Evolutionary conservation across 2,113 vertebrate genomes (phyloP), one percentile per base, ranked within the genome.

Genomic region (Centropus bengalensis): DNA sequence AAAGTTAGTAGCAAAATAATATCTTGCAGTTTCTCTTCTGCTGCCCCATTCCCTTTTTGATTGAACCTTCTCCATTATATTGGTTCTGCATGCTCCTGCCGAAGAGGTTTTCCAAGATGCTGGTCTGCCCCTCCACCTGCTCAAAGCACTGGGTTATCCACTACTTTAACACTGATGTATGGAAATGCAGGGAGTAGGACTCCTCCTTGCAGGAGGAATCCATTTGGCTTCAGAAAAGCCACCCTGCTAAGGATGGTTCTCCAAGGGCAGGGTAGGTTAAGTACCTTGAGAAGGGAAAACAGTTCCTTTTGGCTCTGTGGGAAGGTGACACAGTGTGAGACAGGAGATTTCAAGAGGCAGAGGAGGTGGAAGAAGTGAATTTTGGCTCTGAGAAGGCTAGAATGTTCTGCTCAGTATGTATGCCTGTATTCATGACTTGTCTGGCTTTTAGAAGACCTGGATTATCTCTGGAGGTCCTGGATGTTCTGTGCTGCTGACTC

Each of bases 381-480:
- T 91, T 76, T 73, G 77, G 23, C 45, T 83, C 17, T 11, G 56
- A 79, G 84, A 68, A 59, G 11, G 8, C 47, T 13, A 18, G 40
- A 28, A 26, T 11, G 6, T 49, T 58, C 26, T 2, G 4, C 49
- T 47, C 28, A 13, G 5, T 4, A 27, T 51, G 12, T 45, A 6
- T 32, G 7, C 0, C 2, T 59, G 49, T 2, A 22, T 62, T 17
- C 3, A 1, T 12, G 66, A 10, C 33, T 71, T 63, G 30, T 49
- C 27, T 26, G 62, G 42, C n/a, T 85, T 28, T 30, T 32, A 6
- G 52, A 36, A 36, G 14, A 12, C 18, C 51, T 58, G 45, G 27
- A n/a, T 18, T 74, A 11, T 26, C 36, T 78, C 26, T 18, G 45
- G 30, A 59, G 42, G n/a, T 82, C 52, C 18, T 70, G 74, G 18